Evolutionary conservation across 1,140 invertebrate species (phyloP).

Genomic region (Halesus radiatus): DNA sequence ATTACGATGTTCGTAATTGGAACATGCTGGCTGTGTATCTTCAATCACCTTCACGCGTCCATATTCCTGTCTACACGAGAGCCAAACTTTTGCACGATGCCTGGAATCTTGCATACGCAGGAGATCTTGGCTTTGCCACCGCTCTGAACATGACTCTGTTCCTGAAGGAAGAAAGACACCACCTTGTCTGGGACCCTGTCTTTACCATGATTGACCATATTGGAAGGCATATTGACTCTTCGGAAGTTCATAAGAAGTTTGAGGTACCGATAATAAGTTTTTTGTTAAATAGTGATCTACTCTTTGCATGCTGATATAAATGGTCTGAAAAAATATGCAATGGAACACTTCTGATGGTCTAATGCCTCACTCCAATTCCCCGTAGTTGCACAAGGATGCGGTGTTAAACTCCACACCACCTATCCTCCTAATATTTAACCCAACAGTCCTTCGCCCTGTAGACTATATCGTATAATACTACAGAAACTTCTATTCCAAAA

Average conservation of each 20-base stretch:
- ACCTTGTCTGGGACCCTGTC: conserved; percentile 83
- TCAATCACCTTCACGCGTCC: conserved; percentile 67
- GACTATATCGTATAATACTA: too few relatives aligned
- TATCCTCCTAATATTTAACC: too few relatives aligned
- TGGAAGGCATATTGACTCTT: conserved; percentile 78
- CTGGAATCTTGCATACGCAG: conserved; percentile 84
- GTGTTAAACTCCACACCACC: too few relatives aligned
- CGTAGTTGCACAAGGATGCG: too few relatives aligned
- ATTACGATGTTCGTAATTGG: conserved; percentile 87
- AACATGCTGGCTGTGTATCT: conserved; percentile 77
- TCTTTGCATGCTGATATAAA: too few relatives aligned
- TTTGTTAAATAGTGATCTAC: background rate
- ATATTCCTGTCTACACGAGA: conserved; percentile 79
- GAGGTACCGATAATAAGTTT: conserved; percentile 66
- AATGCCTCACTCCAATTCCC: too few relatives aligned
- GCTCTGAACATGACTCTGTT: conserved; percentile 84
- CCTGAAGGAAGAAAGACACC: conserved; percentile 77
- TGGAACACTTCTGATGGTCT: too few relatives aligned
- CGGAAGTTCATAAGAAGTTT: conserved; percentile 76
- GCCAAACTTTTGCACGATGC: conserved; percentile 84
- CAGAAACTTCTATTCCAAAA: too few relatives aligned
- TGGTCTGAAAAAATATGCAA: too few relatives aligned
- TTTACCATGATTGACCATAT: conserved; percentile 86
- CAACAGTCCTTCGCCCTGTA: too few relatives aligned
- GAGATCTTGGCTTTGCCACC: conserved; percentile 77